phyloP scores from a whole-genome alignment of 30 jellyfish, hydroid and myxozoan species.

The Aurelia aurita complex sp. Pacific region DNA sequence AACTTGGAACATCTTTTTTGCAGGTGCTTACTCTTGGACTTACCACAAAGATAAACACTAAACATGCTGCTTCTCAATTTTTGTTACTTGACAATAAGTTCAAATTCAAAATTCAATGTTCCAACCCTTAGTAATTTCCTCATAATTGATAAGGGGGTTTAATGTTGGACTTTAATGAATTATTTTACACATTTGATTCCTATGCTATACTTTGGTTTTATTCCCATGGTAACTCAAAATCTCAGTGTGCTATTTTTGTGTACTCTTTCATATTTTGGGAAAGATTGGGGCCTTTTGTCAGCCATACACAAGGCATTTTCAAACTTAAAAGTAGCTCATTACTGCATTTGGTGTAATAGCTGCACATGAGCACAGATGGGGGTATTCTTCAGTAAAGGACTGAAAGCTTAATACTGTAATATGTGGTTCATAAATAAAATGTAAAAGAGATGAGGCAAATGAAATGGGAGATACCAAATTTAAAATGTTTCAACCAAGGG shows the following conservation, averaged over 20 bases:
- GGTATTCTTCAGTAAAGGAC: neutral
- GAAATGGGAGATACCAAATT: slow-evolving; percentile 7
- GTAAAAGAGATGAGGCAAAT: neutral
- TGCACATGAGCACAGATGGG: slow-evolving; percentile 10
- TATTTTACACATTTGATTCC: neutral
- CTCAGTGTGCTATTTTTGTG: neutral
- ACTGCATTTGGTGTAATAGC: slow-evolving; percentile 3
- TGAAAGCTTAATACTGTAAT: neutral
- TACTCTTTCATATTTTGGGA: neutral
- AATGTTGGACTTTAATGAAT: neutral
- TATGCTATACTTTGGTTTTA: neutral
- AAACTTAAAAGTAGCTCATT: neutral
- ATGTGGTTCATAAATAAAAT: neutral
- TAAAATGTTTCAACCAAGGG: neutral
- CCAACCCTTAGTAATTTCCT: too few species aligned
- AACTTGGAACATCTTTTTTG: too few species aligned
- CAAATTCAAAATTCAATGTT: too few species aligned
- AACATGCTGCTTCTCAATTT: too few species aligned
- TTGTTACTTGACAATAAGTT: too few species aligned
- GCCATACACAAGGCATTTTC: too few species aligned
- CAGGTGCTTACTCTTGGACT: too few species aligned
- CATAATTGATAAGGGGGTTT: too few species aligned
- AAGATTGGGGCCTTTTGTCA: too few species aligned
- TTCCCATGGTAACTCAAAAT: neutral
- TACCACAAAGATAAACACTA: too few species aligned